Evolutionary conservation across 2,797 vertebrate species (phyloP).

Genomic region (Falco biarmicus): DNA sequence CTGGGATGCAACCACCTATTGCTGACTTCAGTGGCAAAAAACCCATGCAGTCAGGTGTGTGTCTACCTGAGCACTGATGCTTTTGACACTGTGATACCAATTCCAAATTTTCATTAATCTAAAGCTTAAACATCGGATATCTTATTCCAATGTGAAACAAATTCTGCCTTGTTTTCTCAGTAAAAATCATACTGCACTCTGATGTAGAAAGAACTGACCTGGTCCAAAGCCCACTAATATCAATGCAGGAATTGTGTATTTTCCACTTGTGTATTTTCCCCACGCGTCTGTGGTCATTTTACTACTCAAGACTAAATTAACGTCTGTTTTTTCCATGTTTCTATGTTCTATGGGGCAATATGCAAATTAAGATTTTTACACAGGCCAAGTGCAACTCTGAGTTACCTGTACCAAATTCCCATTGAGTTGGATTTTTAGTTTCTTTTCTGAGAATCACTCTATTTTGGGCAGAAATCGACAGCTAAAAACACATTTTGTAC

Average conservation of each 20-base stretch:
- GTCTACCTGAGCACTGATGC: neutral
- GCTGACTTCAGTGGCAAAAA: neutral
- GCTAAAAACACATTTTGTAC: neutral
- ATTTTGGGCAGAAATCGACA: neutral
- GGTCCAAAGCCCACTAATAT: neutral
- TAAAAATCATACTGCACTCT: neutral
- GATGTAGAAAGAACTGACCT: neutral
- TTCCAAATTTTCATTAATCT: neutral
- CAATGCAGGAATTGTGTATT: neutral
- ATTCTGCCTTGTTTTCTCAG: neutral
- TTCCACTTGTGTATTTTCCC: neutral
- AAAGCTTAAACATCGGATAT: neutral
- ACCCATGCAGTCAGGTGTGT: neutral
- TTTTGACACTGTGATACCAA: neutral
- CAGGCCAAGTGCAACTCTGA: neutral
- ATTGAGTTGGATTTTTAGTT: neutral
- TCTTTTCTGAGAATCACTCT: neutral
- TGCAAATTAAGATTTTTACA: neutral
- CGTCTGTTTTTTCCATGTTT: neutral
- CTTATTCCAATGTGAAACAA: neutral
- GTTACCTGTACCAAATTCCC: neutral
- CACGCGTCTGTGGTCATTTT: neutral
- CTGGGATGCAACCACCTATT: neutral
- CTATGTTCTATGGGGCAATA: neutral
- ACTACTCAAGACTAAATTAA: neutral